Conservation (phyloP, 2,113 vertebrate genomes). For the Zosterops hypoxanthus region DNA sequence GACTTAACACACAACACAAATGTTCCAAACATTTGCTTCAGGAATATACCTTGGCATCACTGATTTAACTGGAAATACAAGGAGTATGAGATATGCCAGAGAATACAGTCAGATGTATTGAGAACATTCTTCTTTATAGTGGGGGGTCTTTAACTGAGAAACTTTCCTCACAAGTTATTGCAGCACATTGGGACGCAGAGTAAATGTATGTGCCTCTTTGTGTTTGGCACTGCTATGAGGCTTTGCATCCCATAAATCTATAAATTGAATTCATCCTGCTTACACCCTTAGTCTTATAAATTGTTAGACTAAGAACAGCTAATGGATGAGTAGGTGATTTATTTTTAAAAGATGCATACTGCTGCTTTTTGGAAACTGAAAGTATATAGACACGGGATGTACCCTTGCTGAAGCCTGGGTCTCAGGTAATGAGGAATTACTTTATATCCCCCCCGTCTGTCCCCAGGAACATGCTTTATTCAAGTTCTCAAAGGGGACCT, state of each 20-base stretch:
- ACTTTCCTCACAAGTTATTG: neutral
- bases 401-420: neutral
- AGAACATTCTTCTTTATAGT: neutral
- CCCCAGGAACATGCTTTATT: neutral
- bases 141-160: neutral
- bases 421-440: neutral
- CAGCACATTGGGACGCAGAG: neutral
- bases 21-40: neutral
- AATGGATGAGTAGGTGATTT: slow-evolving; percentile 57
- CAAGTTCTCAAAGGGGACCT: neutral
- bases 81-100: neutral
- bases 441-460: neutral
- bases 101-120: neutral
- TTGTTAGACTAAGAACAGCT: slow-evolving; percentile 48
- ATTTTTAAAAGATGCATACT: slow-evolving; percentile 59
- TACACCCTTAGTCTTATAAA: slow-evolving; percentile 55
- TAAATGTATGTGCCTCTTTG: slow-evolving; percentile 22
- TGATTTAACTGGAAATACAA: neutral
- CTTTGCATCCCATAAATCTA: slow-evolving; percentile 54
- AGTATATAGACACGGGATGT: neutral
- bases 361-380: slow-evolving; percentile 5
- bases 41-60: neutral
- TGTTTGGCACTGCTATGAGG: slow-evolving; percentile 35
- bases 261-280: slow-evolving; percentile 63
- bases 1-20: neutral